These are phyloP conservation scores for Prolemur simus DNA, from an alignment of 2,113 vertebrate genomes.

Conservation along the genomic window DNA sequence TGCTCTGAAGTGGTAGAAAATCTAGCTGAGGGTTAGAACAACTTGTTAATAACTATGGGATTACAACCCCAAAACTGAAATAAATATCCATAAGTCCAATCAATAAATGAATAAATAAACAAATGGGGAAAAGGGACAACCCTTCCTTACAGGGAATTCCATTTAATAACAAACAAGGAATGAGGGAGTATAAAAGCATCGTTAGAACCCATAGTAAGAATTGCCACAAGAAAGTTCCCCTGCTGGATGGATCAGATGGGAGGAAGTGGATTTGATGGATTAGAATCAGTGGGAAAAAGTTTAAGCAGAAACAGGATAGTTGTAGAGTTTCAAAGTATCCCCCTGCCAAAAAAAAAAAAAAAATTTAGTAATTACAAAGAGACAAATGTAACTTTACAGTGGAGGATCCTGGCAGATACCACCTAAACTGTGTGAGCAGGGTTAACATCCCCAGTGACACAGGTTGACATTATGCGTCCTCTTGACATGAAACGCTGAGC, in stretches of 20 bases:
- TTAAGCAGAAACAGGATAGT: not conserved
- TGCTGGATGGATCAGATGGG: not conserved
- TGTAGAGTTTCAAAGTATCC: not conserved
- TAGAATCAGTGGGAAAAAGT: not conserved
- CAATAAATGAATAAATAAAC: not conserved
- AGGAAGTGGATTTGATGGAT: not conserved
- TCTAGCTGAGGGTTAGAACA: not conserved
- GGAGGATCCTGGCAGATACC: not conserved
- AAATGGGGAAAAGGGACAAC: not conserved
- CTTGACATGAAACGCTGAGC: not conserved
- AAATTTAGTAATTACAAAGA: not conserved
- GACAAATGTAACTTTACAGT: not conserved
- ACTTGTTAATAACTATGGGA: not conserved
- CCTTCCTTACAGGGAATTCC: not conserved
- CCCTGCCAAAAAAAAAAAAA: no score
- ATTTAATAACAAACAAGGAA: not conserved
- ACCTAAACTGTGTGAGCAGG: not conserved
- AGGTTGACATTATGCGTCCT: rapidly evolving
- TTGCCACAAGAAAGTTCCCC: not conserved
- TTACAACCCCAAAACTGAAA: not conserved
- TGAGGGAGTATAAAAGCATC: not conserved
- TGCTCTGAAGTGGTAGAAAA: not conserved
- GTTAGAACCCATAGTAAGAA: not conserved
- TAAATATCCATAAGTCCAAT: not conserved
- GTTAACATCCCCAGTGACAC: not conserved